Evolutionary conservation across 23 tunicate species (phyloP).

Genomic region (Ascidia mentula): DNA sequence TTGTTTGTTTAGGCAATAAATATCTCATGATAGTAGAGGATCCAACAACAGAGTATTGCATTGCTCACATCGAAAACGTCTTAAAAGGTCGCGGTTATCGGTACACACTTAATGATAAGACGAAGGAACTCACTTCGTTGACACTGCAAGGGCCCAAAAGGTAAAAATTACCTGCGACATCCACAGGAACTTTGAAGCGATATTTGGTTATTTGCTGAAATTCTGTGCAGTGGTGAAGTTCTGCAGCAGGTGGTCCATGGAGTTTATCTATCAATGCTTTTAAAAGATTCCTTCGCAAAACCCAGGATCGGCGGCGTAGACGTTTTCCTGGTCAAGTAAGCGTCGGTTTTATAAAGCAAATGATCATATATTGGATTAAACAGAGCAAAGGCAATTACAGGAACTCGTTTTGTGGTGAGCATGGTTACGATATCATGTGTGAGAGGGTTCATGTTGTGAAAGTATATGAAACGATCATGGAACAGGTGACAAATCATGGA

Average conservation of each 20-base stretch:
- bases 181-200: too few species aligned
- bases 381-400: too few species aligned
- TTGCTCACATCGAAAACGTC: slow-evolving; percentile 46
- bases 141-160: slow-evolving; percentile 78
- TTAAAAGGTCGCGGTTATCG: slow-evolving; percentile 20
- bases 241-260: too few species aligned
- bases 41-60: slow-evolving; percentile 72
- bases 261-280: too few species aligned
- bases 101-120: slow-evolving; percentile 59
- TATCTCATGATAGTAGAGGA: slow-evolving; percentile 73
- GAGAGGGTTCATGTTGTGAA: slow-evolving; percentile 23
- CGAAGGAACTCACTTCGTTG: slow-evolving; percentile 57
- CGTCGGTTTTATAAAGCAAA: too few species aligned
- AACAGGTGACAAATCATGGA: slow-evolving; percentile 29
- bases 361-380: too few species aligned
- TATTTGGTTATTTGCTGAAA: too few species aligned
- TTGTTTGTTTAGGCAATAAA: slow-evolving; percentile 28
- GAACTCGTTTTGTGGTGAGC: slow-evolving; percentile 77
- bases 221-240: too few species aligned
- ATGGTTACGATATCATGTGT: slow-evolving; percentile 71
- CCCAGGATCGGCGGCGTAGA: too few species aligned
- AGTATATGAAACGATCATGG: slow-evolving; percentile 56
- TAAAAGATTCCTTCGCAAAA: too few species aligned
- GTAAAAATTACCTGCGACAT: too few species aligned
- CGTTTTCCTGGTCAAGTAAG: too few species aligned